Conservation (phyloP, 2,113 vertebrate species). For the Ranitomeya variabilis region DNA sequence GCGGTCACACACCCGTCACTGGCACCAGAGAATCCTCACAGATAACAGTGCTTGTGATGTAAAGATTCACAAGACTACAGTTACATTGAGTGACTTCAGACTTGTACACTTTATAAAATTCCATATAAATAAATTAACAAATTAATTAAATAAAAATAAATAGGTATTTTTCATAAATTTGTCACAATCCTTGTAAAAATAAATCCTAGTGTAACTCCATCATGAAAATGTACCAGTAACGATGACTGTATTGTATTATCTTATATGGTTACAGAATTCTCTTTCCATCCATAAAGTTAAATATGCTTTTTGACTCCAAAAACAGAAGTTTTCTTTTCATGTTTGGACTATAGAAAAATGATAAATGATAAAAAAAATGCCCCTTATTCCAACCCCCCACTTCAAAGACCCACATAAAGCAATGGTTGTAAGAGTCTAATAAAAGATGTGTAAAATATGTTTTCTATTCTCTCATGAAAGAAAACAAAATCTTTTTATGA, state of each 20-base stretch:
- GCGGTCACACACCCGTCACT: too few species aligned
- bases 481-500: constrained; percentile 60
- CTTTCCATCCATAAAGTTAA: neutral
- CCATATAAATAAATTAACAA: neutral
- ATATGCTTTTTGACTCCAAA: neutral
- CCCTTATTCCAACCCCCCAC: neutral
- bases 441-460: neutral
- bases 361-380: neutral
- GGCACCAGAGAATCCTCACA: too few species aligned
- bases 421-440: neutral
- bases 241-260: too few species aligned
- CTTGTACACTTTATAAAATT: neutral
- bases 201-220: neutral
- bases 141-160: neutral
- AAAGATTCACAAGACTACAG: too few species aligned
- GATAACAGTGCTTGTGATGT: too few species aligned
- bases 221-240: neutral
- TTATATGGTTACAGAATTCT: neutral
- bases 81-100: too few species aligned
- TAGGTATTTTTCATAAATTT: neutral
- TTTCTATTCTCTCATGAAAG: constrained; percentile 42
- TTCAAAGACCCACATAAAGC: neutral
- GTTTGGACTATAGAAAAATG: neutral
- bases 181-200: neutral
- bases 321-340: neutral